Evolutionary conservation across 2,113 vertebrate genomes (phyloP), one percentile per base, ranked within the genome.

Genomic region (Gallinago undulata): DNA sequence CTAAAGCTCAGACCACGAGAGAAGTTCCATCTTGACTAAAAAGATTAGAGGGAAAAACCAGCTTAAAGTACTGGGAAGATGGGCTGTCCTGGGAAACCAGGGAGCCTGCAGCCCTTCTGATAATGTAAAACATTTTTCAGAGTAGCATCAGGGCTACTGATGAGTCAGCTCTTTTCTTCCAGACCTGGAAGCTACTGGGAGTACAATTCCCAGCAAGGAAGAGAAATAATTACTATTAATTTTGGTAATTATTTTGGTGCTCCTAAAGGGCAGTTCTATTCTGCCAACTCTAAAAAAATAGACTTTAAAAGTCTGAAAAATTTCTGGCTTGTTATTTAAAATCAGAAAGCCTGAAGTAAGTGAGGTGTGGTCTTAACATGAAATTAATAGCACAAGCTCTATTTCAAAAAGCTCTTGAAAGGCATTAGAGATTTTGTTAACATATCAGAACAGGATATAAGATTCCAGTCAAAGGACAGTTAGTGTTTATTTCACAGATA

Each of bases 391-490:
- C 39, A 45, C 1, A 1, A 87, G 10, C 16, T 87, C 9, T 67
- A 2, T 35, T 85, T 85, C 45, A 51, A 53, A 33, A 88, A 85
- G 41, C 16, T 50, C 33, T 64, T 47, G n/a, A 51, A 87, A 70
- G 24, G 28, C 48, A 28, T 27, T 50, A 13, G 24, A 45, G 31
- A 12, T 33, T 67, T 79, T 19, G 30, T 7, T 66, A 5, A 78
- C 0, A 0, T 41, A 39, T 37, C 37, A 64, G 78, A 53, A 31
- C 9, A 51, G 62, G 39, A 19, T 13, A 13, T 3, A 21, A 41
- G 7, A 6, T 82, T 53, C 43, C 62, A 59, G 19, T 22, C 14
- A 27, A 39, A 45, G 63, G 11, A 8, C 22, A 25, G 51, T 3
- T 13, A 24, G 19, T 33, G 35, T 75, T 82, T 69, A 7, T 94